Evolutionary conservation across 2,113 vertebrate species (phyloP), one percentile per base, ranked within the genome.

Genomic region (Oryzias woworae): DNA sequence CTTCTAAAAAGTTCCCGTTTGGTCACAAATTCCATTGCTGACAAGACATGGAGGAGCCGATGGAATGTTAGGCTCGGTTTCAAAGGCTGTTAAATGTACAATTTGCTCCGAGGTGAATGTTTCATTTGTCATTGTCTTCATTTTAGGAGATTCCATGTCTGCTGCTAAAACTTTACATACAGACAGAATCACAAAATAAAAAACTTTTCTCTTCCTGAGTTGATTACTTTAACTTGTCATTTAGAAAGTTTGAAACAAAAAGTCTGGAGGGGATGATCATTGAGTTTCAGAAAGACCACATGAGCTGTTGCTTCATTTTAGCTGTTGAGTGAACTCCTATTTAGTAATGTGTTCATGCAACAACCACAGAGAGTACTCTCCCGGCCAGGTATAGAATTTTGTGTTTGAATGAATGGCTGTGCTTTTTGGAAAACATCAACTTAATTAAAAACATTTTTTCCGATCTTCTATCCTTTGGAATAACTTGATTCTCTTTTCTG

Each of bases 281-380:
- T 13, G 17, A 15, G 7, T 60, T 31, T 10, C 43, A 70, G 31
- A 63, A 41, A 71, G 55, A 26, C 48, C 22, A 16, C 48, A 10
- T 44, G 66, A 43, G 68, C 44, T 24, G 65, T 75, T 84, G 71
- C 71, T 58, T 78, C 69, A 78, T 57, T 62, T 46, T 58, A 49
- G 53, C 45, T 67, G 22, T 42, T 71, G 28, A 46, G 0, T 41
- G 49, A 31, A 23, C 54, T 64, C 23, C 24, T 45, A 50, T 71
- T 65, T 17, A 59, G 12, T 60, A 42, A 20, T 43, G 36, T 7
- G 4, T 58, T 16, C 15, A 4, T n/a, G 31, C 71, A 58, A 24
- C 52, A 23, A 42, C 66, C 65, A n/a, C 71, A 69, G 48, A 69
- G 48, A 63, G 62, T 20, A 55, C 65, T 67, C 73, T 63, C 53